These are phyloP conservation scores for Trissolcus japonicus DNA, from an alignment of 2,888 invertebrate genomes.

Conservation along the genomic window DNA sequence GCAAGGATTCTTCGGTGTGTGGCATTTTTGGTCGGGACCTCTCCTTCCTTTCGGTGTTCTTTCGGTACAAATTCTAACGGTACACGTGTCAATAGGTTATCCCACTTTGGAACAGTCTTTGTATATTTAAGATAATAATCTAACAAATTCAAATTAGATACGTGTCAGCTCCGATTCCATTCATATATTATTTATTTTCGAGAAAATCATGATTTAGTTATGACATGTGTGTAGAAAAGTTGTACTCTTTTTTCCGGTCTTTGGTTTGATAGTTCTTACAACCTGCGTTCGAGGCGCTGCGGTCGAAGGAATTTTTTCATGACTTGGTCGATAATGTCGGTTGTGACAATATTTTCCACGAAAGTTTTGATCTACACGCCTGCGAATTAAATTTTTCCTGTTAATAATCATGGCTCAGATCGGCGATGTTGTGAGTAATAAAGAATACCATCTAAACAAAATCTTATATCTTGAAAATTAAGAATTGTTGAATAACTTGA, in stretches of 20 bases:
- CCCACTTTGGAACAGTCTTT: not conserved
- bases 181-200: too few relatives aligned
- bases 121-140: not conserved
- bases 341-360: not conserved
- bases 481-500: not conserved
- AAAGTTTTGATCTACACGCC: not conserved
- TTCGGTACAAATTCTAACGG: too few relatives aligned
- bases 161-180: too few relatives aligned
- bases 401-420: slow-evolving; percentile 27
- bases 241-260: too few relatives aligned
- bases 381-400: not conserved
- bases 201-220: too few relatives aligned
- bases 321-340: too few relatives aligned
- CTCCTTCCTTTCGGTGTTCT: too few relatives aligned
- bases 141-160: not conserved
- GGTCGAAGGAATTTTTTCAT: not conserved
- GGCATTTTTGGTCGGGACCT: not conserved
- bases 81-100: slow-evolving; percentile 19
- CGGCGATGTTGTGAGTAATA: slow-evolving; percentile 28
- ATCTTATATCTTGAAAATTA: not conserved
- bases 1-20: not conserved
- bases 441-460: not conserved
- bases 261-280: too few relatives aligned
- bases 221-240: too few relatives aligned
- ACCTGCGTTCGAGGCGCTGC: not conserved